Conservation (phyloP, 2,113 vertebrate species). For the Gulo gulo region DNA sequence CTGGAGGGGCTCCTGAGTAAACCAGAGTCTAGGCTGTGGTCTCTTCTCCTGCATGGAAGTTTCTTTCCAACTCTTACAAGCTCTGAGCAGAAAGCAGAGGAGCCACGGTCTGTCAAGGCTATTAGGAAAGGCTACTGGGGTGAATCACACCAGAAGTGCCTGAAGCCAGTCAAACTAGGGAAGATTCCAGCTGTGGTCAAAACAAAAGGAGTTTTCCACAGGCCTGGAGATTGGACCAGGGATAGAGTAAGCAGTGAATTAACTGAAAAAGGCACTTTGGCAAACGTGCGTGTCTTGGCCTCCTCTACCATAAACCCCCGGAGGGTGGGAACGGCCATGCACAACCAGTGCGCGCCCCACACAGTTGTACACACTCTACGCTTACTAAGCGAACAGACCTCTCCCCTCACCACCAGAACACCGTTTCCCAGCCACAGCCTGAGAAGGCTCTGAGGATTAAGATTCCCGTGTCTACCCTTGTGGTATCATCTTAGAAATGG, state of each 20-base stretch:
- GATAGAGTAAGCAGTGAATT: background rate
- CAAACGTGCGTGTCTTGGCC: background rate
- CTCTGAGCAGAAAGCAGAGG: background rate
- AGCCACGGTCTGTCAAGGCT: background rate
- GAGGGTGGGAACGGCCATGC: fast-evolving
- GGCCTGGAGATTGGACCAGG: background rate
- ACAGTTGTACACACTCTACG: background rate
- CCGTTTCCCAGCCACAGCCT: background rate
- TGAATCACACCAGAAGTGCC: background rate
- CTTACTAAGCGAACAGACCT: background rate
- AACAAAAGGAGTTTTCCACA: background rate
- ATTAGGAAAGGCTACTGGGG: background rate
- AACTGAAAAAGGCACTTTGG: background rate
- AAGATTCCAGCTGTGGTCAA: background rate
- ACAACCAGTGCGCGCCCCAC: fast-evolving
- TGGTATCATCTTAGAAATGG: background rate
- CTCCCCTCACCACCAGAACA: background rate
- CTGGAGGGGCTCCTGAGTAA: background rate
- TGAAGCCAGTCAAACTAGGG: background rate
- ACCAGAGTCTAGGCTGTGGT: background rate
- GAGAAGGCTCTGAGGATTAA: background rate
- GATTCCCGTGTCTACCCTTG: background rate
- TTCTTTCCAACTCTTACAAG: background rate
- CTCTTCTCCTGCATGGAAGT: background rate
- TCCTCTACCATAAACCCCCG: background rate